Evolutionary conservation across 2,113 vertebrate species (phyloP).

Genomic region (Chiloscyllium plagiosum): DNA sequence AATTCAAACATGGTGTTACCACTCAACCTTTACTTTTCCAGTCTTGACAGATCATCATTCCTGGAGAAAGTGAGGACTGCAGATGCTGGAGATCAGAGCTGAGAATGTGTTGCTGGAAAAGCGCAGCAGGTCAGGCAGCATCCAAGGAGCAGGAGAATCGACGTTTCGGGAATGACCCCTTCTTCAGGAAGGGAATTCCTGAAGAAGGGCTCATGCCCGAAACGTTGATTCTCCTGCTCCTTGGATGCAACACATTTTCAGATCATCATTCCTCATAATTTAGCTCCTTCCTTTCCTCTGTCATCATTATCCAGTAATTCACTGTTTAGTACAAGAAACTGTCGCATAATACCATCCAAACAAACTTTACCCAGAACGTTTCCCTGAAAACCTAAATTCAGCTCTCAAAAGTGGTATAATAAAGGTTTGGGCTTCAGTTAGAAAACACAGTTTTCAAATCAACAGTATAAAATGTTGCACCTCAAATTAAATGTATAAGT

Average conservation of each 20-base stretch:
- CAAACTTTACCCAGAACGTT: background rate
- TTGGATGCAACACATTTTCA: background rate
- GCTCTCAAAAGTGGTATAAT: background rate
- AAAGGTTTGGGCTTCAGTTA: background rate
- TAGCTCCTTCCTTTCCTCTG: background rate
- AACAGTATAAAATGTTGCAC: too few relatives aligned
- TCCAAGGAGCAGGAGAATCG: too few relatives aligned
- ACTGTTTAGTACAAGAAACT: background rate
- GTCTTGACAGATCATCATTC: background rate
- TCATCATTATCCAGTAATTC: background rate
- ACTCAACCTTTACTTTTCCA: background rate
- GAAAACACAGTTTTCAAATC: background rate
- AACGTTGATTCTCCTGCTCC: too few relatives aligned
- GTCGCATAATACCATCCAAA: background rate
- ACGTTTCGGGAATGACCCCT: too few relatives aligned
- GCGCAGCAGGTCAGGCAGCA: too few relatives aligned
- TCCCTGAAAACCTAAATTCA: background rate
- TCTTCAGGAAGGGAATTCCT: too few relatives aligned
- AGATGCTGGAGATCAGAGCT: too few relatives aligned
- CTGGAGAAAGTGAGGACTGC: too few relatives aligned
- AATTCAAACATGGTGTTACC: background rate
- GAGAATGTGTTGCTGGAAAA: too few relatives aligned
- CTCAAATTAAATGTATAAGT: too few relatives aligned
- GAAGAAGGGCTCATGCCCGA: too few relatives aligned
- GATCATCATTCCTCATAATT: background rate